Evolutionary conservation across 2,888 invertebrate genomes (phyloP).

Genomic region (Pheosia gnoma): DNA sequence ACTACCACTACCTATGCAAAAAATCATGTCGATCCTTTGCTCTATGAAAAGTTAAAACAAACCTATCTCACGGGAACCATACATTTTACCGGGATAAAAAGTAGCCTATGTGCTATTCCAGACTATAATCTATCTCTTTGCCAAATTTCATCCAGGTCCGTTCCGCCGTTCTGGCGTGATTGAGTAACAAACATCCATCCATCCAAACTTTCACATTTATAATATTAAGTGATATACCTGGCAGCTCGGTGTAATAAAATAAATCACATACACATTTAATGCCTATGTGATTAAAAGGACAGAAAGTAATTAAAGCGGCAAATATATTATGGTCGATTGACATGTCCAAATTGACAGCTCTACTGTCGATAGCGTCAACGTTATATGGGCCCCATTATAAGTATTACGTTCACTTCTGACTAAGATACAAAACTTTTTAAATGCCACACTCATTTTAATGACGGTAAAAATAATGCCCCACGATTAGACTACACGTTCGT

Average conservation of each 20-base stretch:
- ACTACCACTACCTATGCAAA: too few relatives aligned
- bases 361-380: constrained; percentile 35
- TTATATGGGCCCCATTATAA: constrained; percentile 45
- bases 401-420: constrained; percentile 46
- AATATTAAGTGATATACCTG: not conserved
- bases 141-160: too few relatives aligned
- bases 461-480: constrained; percentile 56
- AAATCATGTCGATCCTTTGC: too few relatives aligned
- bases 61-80: too few relatives aligned
- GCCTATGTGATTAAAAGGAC: not conserved
- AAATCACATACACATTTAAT: not conserved
- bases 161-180: too few relatives aligned
- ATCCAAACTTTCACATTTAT: too few relatives aligned
- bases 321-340: constrained; percentile 13
- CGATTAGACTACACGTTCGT: constrained; percentile 55
- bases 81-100: too few relatives aligned
- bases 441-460: constrained; percentile 62
- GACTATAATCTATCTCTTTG: too few relatives aligned
- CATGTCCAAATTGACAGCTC: constrained; percentile 24
- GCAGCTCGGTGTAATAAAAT: not conserved
- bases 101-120: too few relatives aligned
- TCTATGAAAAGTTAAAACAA: too few relatives aligned
- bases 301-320: constrained; percentile 15
- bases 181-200: too few relatives aligned
- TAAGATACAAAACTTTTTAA: constrained; percentile 45